Evolutionary conservation across 1,140 invertebrate genomes (phyloP).

Genomic region (Vollenhovia emeryi): DNA sequence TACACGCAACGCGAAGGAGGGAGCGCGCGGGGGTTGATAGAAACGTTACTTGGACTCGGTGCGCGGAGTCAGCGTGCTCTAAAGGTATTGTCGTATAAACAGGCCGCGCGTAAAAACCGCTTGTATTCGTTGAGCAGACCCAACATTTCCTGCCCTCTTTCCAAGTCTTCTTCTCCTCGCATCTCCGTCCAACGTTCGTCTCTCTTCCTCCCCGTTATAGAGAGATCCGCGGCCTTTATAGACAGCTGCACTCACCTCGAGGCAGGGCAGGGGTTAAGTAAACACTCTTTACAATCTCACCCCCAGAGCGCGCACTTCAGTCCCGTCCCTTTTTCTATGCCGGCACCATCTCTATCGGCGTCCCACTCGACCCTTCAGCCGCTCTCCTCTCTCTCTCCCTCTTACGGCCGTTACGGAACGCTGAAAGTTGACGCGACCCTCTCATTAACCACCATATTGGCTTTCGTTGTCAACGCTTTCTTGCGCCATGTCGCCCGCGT

Average conservation of each 20-base stretch:
- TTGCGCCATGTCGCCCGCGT: slow-evolving; percentile 38
- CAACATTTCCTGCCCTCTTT: slow-evolving; percentile 29
- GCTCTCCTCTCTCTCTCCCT: neutral
- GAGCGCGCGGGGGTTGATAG: slow-evolving; percentile 45
- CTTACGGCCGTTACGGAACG: slow-evolving; percentile 35
- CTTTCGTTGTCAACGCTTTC: slow-evolving; percentile 63
- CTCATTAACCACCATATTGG: slow-evolving; percentile 59
- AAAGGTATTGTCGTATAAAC: slow-evolving; percentile 73
- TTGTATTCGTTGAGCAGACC: slow-evolving; percentile 69
- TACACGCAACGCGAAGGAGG: slow-evolving; percentile 44
- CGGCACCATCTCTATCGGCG: neutral
- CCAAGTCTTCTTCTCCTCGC: neutral
- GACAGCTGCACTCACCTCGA: slow-evolving; percentile 65
- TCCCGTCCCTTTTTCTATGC: slow-evolving; percentile 21
- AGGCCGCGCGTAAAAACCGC: slow-evolving; percentile 70
- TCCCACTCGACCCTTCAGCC: neutral
- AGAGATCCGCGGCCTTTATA: slow-evolving; percentile 58
- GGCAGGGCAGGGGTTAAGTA: slow-evolving; percentile 64
- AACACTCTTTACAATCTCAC: slow-evolving; percentile 71
- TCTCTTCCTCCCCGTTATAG: slow-evolving; percentile 19
- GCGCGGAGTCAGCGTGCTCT: slow-evolving; percentile 56
- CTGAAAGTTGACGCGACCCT: slow-evolving; percentile 37
- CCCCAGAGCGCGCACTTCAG: slow-evolving; percentile 30
- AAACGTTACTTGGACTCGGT: slow-evolving; percentile 50
- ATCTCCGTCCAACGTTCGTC: neutral